These are phyloP conservation scores for Melieria crassipennis DNA, from an alignment of 2,888 invertebrate species.

Conservation along the genomic window DNA sequence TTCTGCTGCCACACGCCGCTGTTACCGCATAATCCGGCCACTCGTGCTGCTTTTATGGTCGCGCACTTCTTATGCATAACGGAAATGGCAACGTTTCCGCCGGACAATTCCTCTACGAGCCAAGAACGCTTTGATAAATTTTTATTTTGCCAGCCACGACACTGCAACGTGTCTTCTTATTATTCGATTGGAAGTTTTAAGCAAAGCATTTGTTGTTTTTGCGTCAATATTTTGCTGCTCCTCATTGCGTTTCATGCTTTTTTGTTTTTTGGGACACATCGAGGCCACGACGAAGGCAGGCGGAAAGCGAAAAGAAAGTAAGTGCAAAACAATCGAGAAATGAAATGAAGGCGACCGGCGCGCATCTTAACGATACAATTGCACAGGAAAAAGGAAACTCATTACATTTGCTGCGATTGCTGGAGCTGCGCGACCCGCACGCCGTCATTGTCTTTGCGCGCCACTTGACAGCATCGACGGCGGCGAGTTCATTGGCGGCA, in stretches of 20 bases:
- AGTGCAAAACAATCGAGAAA: neutral
- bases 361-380: too few relatives aligned
- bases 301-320: neutral
- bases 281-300: neutral
- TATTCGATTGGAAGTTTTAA: neutral
- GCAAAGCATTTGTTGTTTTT: neutral
- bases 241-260: neutral
- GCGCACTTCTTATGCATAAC: neutral
- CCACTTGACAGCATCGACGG: too few relatives aligned
- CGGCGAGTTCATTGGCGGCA: too few relatives aligned
- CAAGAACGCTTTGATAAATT: neutral
- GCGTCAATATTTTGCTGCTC: neutral
- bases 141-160: too few relatives aligned
- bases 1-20: too few relatives aligned
- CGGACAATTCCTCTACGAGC: neutral
- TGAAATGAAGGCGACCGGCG: neutral
- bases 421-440: neutral
- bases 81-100: neutral
- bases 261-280: neutral
- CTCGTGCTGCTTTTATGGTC: too few relatives aligned
- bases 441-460: neutral
- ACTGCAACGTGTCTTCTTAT: neutral
- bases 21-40: too few relatives aligned
- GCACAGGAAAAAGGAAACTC: conserved; percentile 6
- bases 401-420: conserved; percentile 2